Conservation (phyloP, 2,797 vertebrate species). For the Saxicola maurus region DNA sequence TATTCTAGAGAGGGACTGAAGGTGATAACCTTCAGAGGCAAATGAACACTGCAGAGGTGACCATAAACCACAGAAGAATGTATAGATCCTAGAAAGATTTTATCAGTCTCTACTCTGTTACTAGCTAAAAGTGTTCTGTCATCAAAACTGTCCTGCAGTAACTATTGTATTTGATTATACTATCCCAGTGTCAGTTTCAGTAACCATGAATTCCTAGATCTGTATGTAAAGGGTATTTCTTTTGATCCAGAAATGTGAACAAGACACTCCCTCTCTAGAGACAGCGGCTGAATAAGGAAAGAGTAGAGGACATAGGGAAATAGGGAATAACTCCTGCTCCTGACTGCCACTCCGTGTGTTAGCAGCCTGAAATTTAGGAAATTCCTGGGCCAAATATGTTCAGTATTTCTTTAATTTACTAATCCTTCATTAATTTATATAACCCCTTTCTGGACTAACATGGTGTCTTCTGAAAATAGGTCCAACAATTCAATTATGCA, state of each 20-base stretch:
- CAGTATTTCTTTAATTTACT: not conserved
- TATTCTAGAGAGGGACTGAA: not conserved
- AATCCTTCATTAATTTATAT: not conserved
- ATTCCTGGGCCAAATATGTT: not conserved
- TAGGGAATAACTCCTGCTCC: not conserved
- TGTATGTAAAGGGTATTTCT: not conserved
- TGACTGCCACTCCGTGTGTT: accelerated
- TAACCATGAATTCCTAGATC: not conserved
- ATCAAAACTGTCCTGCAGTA: not conserved
- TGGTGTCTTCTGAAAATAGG: not conserved
- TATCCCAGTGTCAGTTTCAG: not conserved
- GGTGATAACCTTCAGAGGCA: not conserved
- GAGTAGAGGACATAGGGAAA: not conserved
- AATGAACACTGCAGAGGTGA: not conserved
- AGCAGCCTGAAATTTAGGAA: not conserved
- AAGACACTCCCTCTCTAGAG: not conserved
- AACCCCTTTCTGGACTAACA: not conserved
- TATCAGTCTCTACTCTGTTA: not conserved
- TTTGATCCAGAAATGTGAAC: not conserved
- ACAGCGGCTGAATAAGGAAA: not conserved
- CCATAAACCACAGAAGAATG: not conserved
- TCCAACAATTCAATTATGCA: not conserved
- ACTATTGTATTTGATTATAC: not conserved
- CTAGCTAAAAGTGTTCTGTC: not conserved
- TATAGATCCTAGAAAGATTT: not conserved